phyloP scores from a whole-genome alignment of 2,113 vertebrate species.

The Cygnus atratus region DNA sequence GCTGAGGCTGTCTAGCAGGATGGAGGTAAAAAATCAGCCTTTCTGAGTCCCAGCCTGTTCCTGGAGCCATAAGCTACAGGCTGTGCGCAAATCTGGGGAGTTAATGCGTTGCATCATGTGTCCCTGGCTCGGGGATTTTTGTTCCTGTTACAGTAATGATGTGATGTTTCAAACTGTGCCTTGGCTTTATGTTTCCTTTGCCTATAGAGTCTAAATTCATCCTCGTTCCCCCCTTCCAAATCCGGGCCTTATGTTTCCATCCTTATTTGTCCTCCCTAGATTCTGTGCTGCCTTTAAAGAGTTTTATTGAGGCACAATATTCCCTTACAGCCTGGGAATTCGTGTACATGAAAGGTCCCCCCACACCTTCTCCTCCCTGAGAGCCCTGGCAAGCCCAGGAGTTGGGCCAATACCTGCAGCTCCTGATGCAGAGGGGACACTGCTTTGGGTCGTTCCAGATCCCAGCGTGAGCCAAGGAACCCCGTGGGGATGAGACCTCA shows the following conservation, averaged over 20 bases:
- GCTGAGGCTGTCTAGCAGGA: not conserved
- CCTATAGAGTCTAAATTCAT: not conserved
- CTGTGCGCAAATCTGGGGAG: not conserved
- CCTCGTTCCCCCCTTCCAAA: not conserved
- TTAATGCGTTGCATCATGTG: not conserved
- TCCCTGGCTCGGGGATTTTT: not conserved
- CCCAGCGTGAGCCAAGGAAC: not conserved
- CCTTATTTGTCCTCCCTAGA: not conserved
- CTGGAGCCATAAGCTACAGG: not conserved
- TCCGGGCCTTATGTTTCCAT: fast-evolving
- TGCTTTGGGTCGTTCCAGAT: not conserved
- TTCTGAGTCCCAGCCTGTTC: not conserved
- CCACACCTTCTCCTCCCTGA: not conserved
- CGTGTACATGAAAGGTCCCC: not conserved
- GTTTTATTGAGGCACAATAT: fast-evolving
- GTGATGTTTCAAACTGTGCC: not conserved
- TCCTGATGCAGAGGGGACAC: fast-evolving
- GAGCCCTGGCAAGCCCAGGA: not conserved
- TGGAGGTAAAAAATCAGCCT: not conserved
- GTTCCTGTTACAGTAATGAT: not conserved
- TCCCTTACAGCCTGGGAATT: not conserved
- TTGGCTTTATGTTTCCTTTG: not conserved
- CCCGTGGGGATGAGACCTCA: not conserved
- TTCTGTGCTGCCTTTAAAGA: not conserved
- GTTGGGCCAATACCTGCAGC: not conserved